Base-by-base conservation (phyloP, 2,113 vertebrate genomes). In the Cyphomyrus discorhynchus region DNA sequence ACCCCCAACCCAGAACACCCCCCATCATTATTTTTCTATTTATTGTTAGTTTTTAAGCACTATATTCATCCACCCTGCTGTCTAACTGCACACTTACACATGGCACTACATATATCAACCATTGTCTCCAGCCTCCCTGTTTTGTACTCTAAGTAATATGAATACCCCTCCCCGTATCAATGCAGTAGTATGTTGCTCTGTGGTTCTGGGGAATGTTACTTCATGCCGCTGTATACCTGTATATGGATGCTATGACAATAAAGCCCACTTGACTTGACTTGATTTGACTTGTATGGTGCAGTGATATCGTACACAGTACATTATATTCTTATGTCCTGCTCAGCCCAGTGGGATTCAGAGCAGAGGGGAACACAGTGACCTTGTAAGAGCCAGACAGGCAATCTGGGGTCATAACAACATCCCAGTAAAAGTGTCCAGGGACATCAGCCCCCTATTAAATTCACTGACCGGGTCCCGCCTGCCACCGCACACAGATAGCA, bases 371-470 rank as follows among this genome's bases (percentile, higher is more conserved):
- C 35, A 42, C 74, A 35, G 74, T 80, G 74, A 80, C 74, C 74
- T 80, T 80, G 74, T 35, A 80, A 42, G 74, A 42, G 35, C 74
- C 74, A 80, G 74, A 42, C 74, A 80, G 74, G 74, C 74, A 80
- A 80, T 80, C 74, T 80, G 74, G 74, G 74, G 74, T 80, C 74
- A 80, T 80, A 80, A 80, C n/a, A 42, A 80, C 74, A 80, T 80
- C 35, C 35, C 74, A 35, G 35, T 80, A 80, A 80, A 80, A 80
- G 35, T 80, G 74, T 80, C 74, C 35, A 80, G 74, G 31, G 35
- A 80, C 35, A 10, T 35, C 74, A 42, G 31, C 5, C 35, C 74
- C 35, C 35, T 42, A 42, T 80, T 80, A 80, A 56, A 80, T 80
- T 80, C 74, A 80, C 5, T 80, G 74, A 35, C 74, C 74, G 35